Conservation (phyloP, 2,888 invertebrate genomes). For the Thecocarcelia acutangulata region DNA sequence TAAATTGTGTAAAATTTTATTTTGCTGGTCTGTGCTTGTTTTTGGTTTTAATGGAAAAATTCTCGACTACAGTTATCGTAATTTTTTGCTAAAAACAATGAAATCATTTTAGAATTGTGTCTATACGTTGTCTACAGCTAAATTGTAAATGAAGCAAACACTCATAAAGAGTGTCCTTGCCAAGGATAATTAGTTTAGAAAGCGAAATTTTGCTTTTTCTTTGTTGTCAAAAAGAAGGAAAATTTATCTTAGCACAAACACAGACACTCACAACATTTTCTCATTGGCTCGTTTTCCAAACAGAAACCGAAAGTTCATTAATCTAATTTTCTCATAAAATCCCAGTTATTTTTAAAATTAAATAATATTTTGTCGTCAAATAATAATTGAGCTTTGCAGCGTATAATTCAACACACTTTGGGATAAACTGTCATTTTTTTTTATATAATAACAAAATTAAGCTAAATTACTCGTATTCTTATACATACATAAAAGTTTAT, state of each 20-base stretch:
- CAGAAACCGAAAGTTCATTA: slow-evolving; percentile 30
- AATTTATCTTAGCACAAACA: neutral
- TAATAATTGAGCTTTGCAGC: too few species aligned
- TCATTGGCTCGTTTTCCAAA: neutral
- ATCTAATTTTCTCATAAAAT: slow-evolving; percentile 16
- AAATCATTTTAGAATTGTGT: slow-evolving; percentile 21
- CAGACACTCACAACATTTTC: neutral
- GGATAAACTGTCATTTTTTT: neutral
- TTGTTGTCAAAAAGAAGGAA: slow-evolving; percentile 4
- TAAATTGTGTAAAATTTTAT: too few species aligned
- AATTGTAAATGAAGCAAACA: slow-evolving; percentile 9
- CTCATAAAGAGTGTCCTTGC: slow-evolving; percentile 7
- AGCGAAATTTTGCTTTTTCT: slow-evolving; percentile 10
- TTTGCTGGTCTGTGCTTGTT: neutral
- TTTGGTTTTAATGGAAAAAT: neutral
- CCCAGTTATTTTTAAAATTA: neutral
- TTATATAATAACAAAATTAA: too few species aligned
- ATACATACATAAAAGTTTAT: too few species aligned
- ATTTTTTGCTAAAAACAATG: slow-evolving; percentile 5
- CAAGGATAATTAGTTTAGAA: slow-evolving; percentile 38
- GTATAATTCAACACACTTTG: neutral
- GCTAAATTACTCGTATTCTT: too few species aligned
- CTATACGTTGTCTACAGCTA: slow-evolving; percentile 25
- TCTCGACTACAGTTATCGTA: slow-evolving; percentile 6
- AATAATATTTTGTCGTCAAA: too few species aligned